phyloP scores from a whole-genome alignment of 2,113 vertebrate species.

The Ovis aries region DNA sequence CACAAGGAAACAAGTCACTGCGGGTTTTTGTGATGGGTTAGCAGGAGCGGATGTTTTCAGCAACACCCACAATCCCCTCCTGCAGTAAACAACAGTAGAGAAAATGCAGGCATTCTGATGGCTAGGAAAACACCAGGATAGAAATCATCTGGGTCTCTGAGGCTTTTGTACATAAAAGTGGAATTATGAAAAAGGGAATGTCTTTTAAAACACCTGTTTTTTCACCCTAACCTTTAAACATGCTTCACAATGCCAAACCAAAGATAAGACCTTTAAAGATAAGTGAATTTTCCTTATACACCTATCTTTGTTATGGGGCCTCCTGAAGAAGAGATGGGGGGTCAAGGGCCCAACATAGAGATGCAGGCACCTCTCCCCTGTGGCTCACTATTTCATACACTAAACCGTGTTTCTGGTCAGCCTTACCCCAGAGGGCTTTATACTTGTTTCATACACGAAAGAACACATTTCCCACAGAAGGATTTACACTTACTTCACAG shows the following conservation, averaged over 20 bases:
- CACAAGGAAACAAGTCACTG: not conserved
- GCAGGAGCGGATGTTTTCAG: rapidly evolving
- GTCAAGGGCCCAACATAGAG: not conserved
- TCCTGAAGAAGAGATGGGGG: not conserved
- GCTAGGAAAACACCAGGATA: not conserved
- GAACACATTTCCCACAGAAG: not conserved
- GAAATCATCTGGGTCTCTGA: not conserved
- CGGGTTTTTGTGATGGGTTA: not conserved
- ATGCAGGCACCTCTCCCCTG: not conserved
- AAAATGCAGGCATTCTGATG: not conserved
- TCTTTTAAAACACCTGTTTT: slow-evolving; percentile 49
- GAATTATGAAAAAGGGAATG: not conserved
- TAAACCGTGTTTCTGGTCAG: rapidly evolving
- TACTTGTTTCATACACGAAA: not conserved
- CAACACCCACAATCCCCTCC: not conserved
- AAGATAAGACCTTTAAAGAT: slow-evolving; percentile 51
- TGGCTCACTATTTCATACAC: rapidly evolving
- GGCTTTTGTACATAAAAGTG: slow-evolving; percentile 19
- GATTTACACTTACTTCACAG: not conserved
- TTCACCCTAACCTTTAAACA: slow-evolving; percentile 26
- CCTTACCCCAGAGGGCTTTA: not conserved
- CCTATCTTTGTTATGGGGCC: too few species aligned
- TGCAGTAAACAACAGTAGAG: not conserved
- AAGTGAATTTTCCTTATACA: slow-evolving; percentile 51
- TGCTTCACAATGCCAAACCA: slow-evolving; percentile 27